Base-by-base conservation (phyloP, 2,888 invertebrate species). In the Dorcus hopei region DNA sequence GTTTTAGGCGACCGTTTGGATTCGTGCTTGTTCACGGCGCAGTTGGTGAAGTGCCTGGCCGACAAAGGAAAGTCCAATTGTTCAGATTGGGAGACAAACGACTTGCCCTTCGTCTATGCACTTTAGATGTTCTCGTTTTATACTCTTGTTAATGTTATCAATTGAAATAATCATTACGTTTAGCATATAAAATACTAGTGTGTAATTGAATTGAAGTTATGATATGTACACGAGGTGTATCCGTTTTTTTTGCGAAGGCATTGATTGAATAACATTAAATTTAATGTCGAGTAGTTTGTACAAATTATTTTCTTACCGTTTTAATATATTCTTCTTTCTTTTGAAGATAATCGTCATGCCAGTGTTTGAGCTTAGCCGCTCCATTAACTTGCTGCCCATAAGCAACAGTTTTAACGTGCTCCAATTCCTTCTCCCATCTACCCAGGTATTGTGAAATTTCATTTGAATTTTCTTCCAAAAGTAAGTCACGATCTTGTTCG, bases 21-120 rank as follows among this genome's bases (percentile, higher is more conserved):
- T 9, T 84, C 85, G 63, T 91, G 90, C 68, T 80, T 82, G 51
- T 88, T 84, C 70, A 85, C 90, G 0, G 84, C 83, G 60, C 83
- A 85, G 65, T 76, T 90, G 16, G 73, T 88, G 53, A 82, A 80
- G 62, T 91, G 91, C 68, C 78, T 90, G 67, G 83, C 86, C 0
- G 88, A 89, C 61, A 89, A 87, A 69, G 89, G 87, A n/a, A 81
- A 83, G 71, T 81, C 85, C 3, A 88, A 87, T 71, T 91, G 91
- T 69, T 88, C 88, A 16, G 90, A 91, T 69, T 90, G 90, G 90
- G 84, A 86, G 55, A 82, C 85, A 60, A 79, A 77, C 39, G 77
- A 77, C 57, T 62, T 82, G 59, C 71, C 81, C 19, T 79, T 81
- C 64, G 77, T 63, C 4, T 49, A 58, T 9, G 39, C 54, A 14